These are phyloP conservation scores for Scartelaos histophorus DNA, from an alignment of 2,113 vertebrate species.

Conservation along the genomic window DNA sequence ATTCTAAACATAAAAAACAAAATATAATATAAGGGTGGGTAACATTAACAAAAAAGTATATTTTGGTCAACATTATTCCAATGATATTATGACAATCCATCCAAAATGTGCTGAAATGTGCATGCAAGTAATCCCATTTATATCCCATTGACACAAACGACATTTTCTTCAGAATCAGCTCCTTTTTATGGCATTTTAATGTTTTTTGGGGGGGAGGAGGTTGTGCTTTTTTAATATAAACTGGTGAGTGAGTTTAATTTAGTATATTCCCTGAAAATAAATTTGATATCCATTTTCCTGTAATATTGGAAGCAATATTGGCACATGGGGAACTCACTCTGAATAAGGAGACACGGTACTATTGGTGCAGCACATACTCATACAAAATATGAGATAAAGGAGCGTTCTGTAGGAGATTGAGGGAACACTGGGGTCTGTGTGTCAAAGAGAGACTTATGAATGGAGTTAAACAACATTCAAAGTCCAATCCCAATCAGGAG, in stretches of 20 bases:
- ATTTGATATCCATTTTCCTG: no score
- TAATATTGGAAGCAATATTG: not conserved
- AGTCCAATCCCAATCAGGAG: slow-evolving; percentile 56
- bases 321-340: not conserved
- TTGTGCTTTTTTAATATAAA: no score
- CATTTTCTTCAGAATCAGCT: not conserved
- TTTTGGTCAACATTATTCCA: no score
- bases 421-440: slow-evolving; percentile 38
- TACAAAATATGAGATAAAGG: not conserved
- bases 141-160: not conserved
- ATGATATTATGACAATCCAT: not conserved
- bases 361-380: slow-evolving; percentile 25
- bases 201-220: no score
- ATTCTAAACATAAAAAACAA: not conserved
- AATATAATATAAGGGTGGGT: no score
- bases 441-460: slow-evolving; percentile 13
- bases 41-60: no score
- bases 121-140: not conserved
- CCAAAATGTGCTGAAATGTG: no score
- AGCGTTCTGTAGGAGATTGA: not conserved
- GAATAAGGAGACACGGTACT: slow-evolving; percentile 18
- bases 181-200: no score
- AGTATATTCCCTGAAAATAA: no score
- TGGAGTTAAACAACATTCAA: slow-evolving; percentile 27
- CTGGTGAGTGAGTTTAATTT: no score